phyloP scores from a whole-genome alignment of 2,113 vertebrate species.

The Shinisaurus crocodilurus region DNA sequence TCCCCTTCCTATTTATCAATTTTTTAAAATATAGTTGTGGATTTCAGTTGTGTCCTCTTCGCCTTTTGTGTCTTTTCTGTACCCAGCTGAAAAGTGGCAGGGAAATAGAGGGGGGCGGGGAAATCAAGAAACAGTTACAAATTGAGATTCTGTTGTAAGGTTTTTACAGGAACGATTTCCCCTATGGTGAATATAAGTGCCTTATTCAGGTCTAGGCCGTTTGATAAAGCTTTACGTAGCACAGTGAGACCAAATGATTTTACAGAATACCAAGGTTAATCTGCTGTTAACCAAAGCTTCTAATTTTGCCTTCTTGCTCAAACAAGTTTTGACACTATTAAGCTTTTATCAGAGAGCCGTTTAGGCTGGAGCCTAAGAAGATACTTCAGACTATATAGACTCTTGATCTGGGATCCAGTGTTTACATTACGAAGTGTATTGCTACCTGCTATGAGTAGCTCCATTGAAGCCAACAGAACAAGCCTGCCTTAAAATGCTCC shows the following conservation, averaged over 20 bases:
- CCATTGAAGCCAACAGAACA: neutral
- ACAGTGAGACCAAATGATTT: neutral
- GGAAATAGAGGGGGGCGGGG: neutral
- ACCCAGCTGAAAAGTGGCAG: neutral
- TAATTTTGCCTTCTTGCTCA: neutral
- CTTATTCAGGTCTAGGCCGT: neutral
- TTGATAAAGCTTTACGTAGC: constrained; percentile 10
- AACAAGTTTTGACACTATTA: neutral
- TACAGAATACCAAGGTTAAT: neutral
- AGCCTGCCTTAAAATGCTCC: neutral
- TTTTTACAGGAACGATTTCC: neutral
- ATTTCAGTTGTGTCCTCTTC: neutral
- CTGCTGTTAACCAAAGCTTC: neutral
- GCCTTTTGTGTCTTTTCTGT: neutral
- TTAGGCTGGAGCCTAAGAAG: neutral
- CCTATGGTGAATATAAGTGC: neutral
- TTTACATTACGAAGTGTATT: neutral
- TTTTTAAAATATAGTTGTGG: neutral
- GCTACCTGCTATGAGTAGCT: neutral
- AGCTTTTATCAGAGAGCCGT: neutral
- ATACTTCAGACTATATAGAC: constrained; percentile 6
- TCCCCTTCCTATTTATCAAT: neutral
- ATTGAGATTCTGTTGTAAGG: neutral
- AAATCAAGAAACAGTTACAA: neutral
- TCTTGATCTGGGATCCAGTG: neutral